A percentile compares a stretch with the other conserved stretches of the same genome.
Evolutionary conservation across 2,797 vertebrate species (phyloP).

Genomic region (Hypotaenidia okinawae): DNA sequence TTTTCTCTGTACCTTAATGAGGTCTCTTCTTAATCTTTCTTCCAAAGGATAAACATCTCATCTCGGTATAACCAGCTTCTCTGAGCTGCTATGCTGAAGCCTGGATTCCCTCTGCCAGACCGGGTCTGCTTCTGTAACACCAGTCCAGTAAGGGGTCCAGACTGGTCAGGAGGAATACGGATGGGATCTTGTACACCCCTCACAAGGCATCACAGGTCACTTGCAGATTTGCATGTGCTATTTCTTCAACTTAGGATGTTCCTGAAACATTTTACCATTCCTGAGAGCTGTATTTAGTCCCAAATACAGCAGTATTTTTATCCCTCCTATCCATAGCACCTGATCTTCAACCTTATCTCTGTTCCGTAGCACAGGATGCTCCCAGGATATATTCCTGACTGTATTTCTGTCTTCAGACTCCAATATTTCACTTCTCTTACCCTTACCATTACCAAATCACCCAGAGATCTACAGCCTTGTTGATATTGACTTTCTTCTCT

Average conservation of each 20-base stretch:
- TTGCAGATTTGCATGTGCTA: background rate
- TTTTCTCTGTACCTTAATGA: slow-evolving; percentile 57
- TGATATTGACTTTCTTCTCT: slow-evolving; percentile 35
- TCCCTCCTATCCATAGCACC: background rate
- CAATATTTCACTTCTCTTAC: slow-evolving; percentile 39
- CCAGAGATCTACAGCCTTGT: slow-evolving; percentile 7
- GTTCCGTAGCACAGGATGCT: background rate
- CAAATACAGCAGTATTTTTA: slow-evolving; percentile 12
- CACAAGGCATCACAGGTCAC: background rate
- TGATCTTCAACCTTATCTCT: slow-evolving; percentile 23
- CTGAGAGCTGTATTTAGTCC: background rate
- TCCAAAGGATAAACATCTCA: slow-evolving; percentile 20
- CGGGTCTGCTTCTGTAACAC: background rate
- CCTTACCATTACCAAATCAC: slow-evolving; percentile 22
- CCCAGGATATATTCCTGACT: background rate
- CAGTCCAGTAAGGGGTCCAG: background rate
- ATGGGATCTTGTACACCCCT: background rate
- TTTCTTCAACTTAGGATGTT: background rate
- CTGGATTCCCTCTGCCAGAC: background rate
- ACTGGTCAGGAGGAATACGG: background rate
- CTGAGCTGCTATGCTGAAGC: background rate
- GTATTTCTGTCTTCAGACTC: background rate
- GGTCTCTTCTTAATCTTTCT: slow-evolving; percentile 49
- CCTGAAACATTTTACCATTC: background rate
- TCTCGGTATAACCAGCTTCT: background rate